Percentiles rank a stretch among this genome's conserved stretches.
These are phyloP conservation scores for Puntigrus tetrazona DNA, from an alignment of 2,113 vertebrate genomes.

Conservation along the genomic window DNA sequence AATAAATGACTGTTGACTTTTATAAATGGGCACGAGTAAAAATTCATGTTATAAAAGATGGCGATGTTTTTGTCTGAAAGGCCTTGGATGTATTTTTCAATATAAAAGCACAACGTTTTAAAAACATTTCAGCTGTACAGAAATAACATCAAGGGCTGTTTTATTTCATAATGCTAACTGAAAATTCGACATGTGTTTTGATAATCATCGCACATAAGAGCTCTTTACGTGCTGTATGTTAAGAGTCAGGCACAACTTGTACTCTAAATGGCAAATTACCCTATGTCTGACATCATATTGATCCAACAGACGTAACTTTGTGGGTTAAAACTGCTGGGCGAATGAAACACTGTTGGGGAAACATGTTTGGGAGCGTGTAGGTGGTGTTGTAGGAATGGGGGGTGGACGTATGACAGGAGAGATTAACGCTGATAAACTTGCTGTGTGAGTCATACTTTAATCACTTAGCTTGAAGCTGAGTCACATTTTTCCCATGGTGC, in stretches of 20 bases:
- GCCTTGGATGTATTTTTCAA: not conserved
- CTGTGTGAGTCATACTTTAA: conserved; percentile 40
- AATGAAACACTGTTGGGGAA: not conserved
- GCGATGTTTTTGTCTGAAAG: not conserved
- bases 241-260: conserved; percentile 24
- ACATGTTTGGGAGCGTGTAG: not conserved
- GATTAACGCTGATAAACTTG: not conserved
- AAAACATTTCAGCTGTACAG: not conserved
- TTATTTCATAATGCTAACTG: not conserved
- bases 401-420: not conserved
- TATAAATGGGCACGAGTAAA: not conserved
- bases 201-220: conserved; percentile 13
- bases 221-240: conserved; percentile 6
- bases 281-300: not conserved
- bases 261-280: conserved; percentile 12
- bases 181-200: not conserved
- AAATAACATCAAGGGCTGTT: not conserved
- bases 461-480: conserved; percentile 42
- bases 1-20: conserved; percentile 15
- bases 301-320: not conserved
- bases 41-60: not conserved
- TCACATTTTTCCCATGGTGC: conserved; percentile 44
- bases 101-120: not conserved
- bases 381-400: not conserved
- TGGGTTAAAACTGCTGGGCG: conserved; percentile 5